phyloP scores from a whole-genome alignment of 2,888 invertebrate species.

The Coenonympha arcania region DNA sequence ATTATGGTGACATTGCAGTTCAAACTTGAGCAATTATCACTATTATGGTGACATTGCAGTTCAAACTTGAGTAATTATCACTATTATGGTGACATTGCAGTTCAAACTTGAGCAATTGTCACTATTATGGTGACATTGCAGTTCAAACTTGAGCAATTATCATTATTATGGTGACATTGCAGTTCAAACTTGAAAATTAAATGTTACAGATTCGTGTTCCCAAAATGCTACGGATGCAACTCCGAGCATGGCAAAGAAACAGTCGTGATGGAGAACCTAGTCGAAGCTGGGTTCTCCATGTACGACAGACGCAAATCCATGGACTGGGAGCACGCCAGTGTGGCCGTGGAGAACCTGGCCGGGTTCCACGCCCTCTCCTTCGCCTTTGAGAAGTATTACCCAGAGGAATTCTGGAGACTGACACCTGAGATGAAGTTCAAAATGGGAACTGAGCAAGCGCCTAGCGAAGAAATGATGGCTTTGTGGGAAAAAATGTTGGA shows the following conservation, averaged over 20 bases:
- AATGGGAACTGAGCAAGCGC: conserved; percentile 8
- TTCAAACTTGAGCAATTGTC: too few species aligned
- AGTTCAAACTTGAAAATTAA: too few species aligned
- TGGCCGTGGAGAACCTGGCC: conserved; percentile 44
- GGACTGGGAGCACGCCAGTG: conserved; percentile 46
- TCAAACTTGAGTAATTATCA: too few species aligned
- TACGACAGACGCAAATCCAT: conserved; percentile 45
- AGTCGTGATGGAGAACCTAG: conserved; percentile 49
- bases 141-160: too few species aligned
- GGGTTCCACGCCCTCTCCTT: conserved; percentile 58
- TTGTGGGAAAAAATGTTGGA: conserved; percentile 26
- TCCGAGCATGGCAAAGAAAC: conserved; percentile 37
- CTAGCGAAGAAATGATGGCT: conserved; percentile 16
- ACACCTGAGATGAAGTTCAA: conserved; percentile 27
- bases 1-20: too few species aligned
- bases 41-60: too few species aligned
- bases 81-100: too few species aligned
- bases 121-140: too few species aligned
- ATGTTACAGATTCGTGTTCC: conserved; percentile 36
- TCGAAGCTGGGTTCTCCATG: conserved; percentile 37
- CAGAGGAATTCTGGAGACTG: conserved; percentile 41
- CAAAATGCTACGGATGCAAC: conserved; percentile 44
- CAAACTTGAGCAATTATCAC: too few species aligned
- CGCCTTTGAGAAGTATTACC: conserved; percentile 35
- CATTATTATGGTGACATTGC: too few species aligned